These are phyloP conservation scores for Bryconaethiops microstoma DNA, from an alignment of 2,797 vertebrate species.

Conservation along the genomic window DNA sequence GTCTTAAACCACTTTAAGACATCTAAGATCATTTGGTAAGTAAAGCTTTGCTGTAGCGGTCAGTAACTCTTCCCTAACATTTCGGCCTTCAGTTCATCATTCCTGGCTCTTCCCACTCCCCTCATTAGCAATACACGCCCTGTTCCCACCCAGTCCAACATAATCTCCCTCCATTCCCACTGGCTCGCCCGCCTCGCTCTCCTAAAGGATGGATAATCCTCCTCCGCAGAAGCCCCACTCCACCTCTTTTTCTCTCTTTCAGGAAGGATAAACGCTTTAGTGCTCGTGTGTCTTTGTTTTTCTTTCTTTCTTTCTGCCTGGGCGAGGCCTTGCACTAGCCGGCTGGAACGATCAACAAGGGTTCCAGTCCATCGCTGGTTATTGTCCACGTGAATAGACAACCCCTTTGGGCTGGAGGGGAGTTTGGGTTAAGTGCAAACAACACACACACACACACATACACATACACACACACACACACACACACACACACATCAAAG, in stretches of 20 bases:
- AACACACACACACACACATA: slow-evolving; percentile 64
- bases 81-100: slow-evolving; percentile 9
- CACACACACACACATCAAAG: slow-evolving; percentile 91
- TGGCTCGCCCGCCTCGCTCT: slow-evolving; percentile 37
- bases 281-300: slow-evolving; percentile 5
- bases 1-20: no score
- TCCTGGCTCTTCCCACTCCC: neutral
- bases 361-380: slow-evolving; percentile 82
- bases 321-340: slow-evolving; percentile 58
- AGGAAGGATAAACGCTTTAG: slow-evolving; percentile 34
- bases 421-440: slow-evolving; percentile 83
- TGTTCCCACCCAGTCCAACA: slow-evolving; percentile 42
- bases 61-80: no score
- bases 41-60: neutral
- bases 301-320: slow-evolving; percentile 15
- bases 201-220: slow-evolving; percentile 59
- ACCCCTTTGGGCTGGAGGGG: slow-evolving; percentile 49
- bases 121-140: slow-evolving; percentile 12
- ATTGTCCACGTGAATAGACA: slow-evolving; percentile 84
- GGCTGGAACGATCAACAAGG: slow-evolving; percentile 86
- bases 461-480: no score
- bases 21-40: neutral
- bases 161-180: slow-evolving; percentile 61
- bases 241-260: slow-evolving; percentile 37
- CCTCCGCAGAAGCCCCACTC: slow-evolving; percentile 47